These are phyloP conservation scores for Drosophila funebris DNA, from an alignment of 1,140 invertebrate genomes.

Conservation along the genomic window DNA sequence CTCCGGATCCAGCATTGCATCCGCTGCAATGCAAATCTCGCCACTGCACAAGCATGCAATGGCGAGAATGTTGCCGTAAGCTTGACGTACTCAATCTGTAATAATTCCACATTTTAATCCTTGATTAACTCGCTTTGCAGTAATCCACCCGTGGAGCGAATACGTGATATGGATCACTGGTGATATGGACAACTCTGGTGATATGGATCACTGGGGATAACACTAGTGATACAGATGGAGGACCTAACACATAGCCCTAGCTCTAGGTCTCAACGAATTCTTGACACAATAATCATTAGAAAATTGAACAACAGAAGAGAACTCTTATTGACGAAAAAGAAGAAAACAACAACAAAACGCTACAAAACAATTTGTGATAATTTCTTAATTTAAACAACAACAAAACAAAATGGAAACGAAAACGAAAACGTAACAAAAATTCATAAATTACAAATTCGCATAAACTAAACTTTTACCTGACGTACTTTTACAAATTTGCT, in stretches of 20 bases:
- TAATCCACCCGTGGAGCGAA: conserved; percentile 79
- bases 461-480: conserved; percentile 44
- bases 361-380: conserved; percentile 80
- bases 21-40: conserved; percentile 79
- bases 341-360: conserved; percentile 26
- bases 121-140: conserved; percentile 22
- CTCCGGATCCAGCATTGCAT: conserved; percentile 83
- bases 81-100: background rate
- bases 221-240: background rate
- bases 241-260: background rate
- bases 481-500: conserved; percentile 42
- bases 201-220: background rate
- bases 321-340: conserved; percentile 28
- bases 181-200: too few relatives aligned
- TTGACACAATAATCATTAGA: conserved; percentile 29
- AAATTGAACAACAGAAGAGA: background rate
- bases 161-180: conserved; percentile 82
- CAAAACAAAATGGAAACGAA: conserved; percentile 38
- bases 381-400: conserved; percentile 66
- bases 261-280: conserved; percentile 30
- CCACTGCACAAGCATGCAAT: conserved; percentile 79
- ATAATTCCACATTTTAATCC: background rate
- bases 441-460: conserved; percentile 55
- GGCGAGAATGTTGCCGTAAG: conserved; percentile 82
- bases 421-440: conserved; percentile 13